These are phyloP conservation scores for Drosophila kikkawai DNA, from an alignment of 1,140 invertebrate species.

Conservation along the genomic window DNA sequence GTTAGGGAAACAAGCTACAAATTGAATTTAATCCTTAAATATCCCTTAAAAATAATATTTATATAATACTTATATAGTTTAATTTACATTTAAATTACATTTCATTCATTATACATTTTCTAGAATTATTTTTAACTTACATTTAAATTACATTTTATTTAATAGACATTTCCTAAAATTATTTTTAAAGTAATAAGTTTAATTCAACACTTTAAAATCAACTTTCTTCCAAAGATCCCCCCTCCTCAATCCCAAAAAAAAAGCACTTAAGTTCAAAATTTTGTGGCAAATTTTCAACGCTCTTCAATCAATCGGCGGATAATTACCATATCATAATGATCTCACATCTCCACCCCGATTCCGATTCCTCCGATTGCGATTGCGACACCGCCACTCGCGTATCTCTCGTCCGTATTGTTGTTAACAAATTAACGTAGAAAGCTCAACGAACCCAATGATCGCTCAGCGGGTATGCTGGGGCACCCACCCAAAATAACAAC, in stretches of 20 bases:
- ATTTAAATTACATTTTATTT: background rate
- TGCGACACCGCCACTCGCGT: conserved; percentile 42
- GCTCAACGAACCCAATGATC: conserved; percentile 73
- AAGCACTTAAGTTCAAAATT: conserved; percentile 60
- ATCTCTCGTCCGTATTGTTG: conserved; percentile 65
- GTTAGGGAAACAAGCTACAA: background rate
- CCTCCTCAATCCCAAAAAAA: background rate
- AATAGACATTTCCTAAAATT: background rate
- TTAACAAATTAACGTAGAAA: conserved; percentile 83
- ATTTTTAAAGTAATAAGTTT: background rate
- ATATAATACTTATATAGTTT: background rate
- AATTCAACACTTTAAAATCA: background rate
- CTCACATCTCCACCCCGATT: conserved; percentile 42
- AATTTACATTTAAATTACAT: no score
- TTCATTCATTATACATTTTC: no score
- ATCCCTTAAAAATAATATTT: background rate
- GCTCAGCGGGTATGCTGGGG: conserved; percentile 67
- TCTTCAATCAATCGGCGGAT: conserved; percentile 51
- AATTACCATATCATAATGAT: conserved; percentile 72
- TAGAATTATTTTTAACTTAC: background rate
- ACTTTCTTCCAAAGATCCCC: conserved; percentile 1
- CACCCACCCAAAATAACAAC: conserved; percentile 60
- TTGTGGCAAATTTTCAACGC: conserved; percentile 69
- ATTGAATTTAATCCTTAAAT: no score
- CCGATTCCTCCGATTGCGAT: conserved; percentile 47